Percentiles rank a stretch among this genome's conserved stretches.
Conservation (phyloP, 2,113 vertebrate species). For the Bubo scandiacus region DNA sequence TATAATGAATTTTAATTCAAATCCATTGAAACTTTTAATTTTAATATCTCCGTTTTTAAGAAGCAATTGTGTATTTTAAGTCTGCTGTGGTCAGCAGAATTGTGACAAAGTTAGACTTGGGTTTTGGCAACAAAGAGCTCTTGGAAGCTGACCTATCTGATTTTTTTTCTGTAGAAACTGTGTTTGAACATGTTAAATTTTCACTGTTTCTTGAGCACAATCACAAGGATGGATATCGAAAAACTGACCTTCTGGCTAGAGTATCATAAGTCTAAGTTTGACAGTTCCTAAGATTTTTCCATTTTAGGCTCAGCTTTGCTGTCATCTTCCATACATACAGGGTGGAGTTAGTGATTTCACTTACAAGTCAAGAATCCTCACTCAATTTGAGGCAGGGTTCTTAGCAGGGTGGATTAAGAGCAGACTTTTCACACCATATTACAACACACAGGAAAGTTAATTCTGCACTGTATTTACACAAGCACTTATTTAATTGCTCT, state of each 20-base stretch:
- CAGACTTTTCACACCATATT: neutral
- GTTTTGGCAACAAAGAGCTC: neutral
- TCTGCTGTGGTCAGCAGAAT: neutral
- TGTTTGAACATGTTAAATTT: neutral
- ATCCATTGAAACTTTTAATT: neutral
- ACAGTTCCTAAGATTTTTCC: neutral
- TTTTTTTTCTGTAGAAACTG: neutral
- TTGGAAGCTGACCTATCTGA: neutral
- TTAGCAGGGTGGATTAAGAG: neutral
- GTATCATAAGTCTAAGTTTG: neutral
- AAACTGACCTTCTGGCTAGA: neutral
- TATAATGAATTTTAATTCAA: constrained; percentile 17
- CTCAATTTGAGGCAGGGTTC: neutral
- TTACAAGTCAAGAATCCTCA: neutral
- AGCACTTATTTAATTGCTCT: neutral
- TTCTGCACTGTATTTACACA: neutral
- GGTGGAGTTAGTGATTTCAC: neutral
- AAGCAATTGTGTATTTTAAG: neutral
- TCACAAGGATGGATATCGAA: neutral
- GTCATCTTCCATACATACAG: neutral
- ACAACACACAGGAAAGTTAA: neutral
- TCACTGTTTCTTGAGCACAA: neutral
- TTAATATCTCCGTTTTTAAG: constrained; percentile 9
- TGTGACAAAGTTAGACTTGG: neutral
- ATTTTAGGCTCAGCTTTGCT: neutral